Base-by-base conservation (phyloP, 1,140 invertebrate genomes). In the Helicoverpa zea region DNA sequence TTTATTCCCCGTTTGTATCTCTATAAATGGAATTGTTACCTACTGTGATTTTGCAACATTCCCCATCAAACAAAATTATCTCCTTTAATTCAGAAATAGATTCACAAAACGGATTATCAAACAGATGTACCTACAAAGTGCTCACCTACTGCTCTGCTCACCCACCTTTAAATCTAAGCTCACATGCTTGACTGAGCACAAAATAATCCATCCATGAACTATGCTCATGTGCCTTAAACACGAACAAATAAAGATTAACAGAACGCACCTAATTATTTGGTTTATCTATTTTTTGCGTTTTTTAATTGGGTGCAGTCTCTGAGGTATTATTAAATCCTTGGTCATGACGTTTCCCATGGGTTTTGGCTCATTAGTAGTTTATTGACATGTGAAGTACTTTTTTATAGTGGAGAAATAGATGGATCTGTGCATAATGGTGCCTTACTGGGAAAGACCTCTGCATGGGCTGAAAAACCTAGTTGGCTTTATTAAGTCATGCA, bases 191-290 rank as follows among this genome's bases (percentile, higher is more conserved):
- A 23, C n/a, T 59, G 23, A 49, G 59, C 54, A 74, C 49, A 59
- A 47, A 59, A 35, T 43, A 2, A 59, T 58, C 35, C 30, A 74
- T 18, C 72, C 72, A 16, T 59, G 56, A 43, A 43, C 16, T 59
- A 74, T 74, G 56, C 2, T 59, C 35, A 61, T 61, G 58, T 61
- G 30, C 58, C 58, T 29, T 61, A 61, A 61, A 61, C 58, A 61
- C 7, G 52, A 56, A 56, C 14, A 5, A 59, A 59, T 30, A 4
- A 23, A 29, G 58, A 61, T 61, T 61, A 30, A 61, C 23, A 13
- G 35, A 30, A 29, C 23, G 58, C 13, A 61, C 11, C 12, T 61
- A 30, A 58, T 18, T 10, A 59, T 59, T 59, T 10, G 12, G 23
- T 13, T 5, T 14, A 61, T 61, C 14, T 23, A 61, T 61, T 30